phyloP scores from a whole-genome alignment of 2,113 vertebrate genomes.

The Actenoides hombroni region DNA sequence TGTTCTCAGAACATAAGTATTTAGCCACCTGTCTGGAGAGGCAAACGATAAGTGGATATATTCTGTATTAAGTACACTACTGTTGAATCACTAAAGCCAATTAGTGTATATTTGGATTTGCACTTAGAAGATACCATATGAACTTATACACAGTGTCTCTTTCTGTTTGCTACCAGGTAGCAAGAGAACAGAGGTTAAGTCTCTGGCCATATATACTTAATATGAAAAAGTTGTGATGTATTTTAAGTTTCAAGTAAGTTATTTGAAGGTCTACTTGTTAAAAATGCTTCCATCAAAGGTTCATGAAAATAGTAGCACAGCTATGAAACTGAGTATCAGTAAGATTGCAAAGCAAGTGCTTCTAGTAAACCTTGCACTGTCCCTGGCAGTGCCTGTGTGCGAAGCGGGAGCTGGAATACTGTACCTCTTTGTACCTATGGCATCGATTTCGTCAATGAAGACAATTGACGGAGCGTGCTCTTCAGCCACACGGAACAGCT shows the following conservation, averaged over 20 bases:
- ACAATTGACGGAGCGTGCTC: slow-evolving; percentile 96
- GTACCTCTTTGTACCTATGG: slow-evolving; percentile 97
- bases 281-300: background rate
- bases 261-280: background rate
- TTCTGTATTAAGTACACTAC: background rate
- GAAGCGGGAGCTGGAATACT: rapidly evolving
- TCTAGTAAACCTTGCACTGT: rapidly evolving
- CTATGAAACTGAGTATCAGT: background rate
- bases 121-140: background rate
- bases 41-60: background rate
- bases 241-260: background rate
- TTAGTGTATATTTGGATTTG: background rate
- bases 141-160: background rate
- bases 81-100: background rate
- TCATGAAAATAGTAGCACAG: rapidly evolving
- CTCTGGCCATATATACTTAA: background rate
- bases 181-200: background rate
- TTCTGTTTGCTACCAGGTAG: background rate
- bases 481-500: slow-evolving; percentile 94
- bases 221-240: background rate
- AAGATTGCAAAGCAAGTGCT: rapidly evolving
- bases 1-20: background rate
- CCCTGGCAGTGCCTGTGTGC: rapidly evolving
- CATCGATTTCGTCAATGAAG: slow-evolving; percentile 97
- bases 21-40: background rate